A percentile compares a stretch with the other conserved stretches of the same genome.
Evolutionary conservation across 2,888 invertebrate genomes (phyloP).

Genomic region (Anoplius nigerrimus): DNA sequence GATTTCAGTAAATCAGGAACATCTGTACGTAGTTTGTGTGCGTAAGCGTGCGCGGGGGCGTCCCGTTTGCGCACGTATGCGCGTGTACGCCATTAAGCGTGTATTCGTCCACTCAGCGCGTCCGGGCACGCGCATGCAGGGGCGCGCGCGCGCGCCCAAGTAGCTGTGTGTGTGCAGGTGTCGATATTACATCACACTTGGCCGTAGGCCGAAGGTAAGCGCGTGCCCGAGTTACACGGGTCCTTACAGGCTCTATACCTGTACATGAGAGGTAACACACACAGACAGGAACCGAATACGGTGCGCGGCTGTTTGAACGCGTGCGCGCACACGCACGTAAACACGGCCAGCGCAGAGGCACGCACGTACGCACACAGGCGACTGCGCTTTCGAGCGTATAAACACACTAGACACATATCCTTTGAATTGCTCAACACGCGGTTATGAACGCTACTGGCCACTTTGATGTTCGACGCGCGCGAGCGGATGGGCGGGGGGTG

Average conservation of each 20-base stretch:
- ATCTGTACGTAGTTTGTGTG: slow-evolving; percentile 13
- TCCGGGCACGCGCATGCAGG: neutral
- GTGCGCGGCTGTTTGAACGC: slow-evolving; percentile 4
- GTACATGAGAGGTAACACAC: neutral
- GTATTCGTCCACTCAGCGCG: neutral
- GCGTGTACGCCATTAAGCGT: slow-evolving; percentile 5
- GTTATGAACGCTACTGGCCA: slow-evolving; percentile 58
- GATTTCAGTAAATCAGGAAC: slow-evolving; percentile 49
- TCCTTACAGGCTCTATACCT: neutral
- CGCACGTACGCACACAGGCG: slow-evolving; percentile 9
- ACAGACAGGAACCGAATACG: neutral
- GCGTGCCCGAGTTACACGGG: neutral
- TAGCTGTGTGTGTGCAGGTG: slow-evolving; percentile 13
- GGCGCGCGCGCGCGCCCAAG: neutral
- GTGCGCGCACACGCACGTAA: neutral
- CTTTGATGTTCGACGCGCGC: slow-evolving; percentile 59
- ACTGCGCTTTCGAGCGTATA: slow-evolving; percentile 19
- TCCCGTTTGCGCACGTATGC: neutral
- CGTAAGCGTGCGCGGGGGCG: neutral
- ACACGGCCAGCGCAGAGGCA: neutral
- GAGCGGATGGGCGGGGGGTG: neutral
- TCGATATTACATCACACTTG: slow-evolving; percentile 17
- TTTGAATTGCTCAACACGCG: slow-evolving; percentile 49
- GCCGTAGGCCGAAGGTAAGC: slow-evolving; percentile 13
- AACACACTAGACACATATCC: slow-evolving; percentile 27